phyloP scores from a whole-genome alignment of 2,113 vertebrate genomes.

The Nothocercus nigrocapillus region DNA sequence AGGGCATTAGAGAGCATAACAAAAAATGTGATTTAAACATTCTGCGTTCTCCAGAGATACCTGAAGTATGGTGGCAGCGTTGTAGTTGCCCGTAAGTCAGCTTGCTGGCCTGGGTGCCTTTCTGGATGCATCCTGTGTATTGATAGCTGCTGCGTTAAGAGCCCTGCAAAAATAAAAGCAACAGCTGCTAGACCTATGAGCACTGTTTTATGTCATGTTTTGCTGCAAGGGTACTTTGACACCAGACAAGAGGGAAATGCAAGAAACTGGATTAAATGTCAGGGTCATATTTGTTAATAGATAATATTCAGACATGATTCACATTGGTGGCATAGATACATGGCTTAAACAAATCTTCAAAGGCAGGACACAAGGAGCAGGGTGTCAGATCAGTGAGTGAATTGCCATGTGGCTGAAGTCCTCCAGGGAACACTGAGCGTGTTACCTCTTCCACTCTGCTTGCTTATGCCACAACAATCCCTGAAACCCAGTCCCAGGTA shows the following conservation, averaged over 20 bases:
- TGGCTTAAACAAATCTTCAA: neutral
- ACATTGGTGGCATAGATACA: rapidly evolving
- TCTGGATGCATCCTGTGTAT: too few relatives aligned
- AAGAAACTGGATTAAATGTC: neutral
- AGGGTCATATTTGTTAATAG: neutral
- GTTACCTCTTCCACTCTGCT: neutral
- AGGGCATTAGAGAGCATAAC: neutral
- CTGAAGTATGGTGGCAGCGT: neutral
- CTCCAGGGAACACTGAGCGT: neutral
- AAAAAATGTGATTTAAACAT: neutral
- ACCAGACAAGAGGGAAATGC: neutral
- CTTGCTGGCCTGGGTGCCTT: neutral
- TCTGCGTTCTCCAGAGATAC: neutral
- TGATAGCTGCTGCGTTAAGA: too few relatives aligned
- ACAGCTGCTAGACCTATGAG: too few relatives aligned
- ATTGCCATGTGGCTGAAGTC: neutral
- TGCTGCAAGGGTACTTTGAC: too few relatives aligned
- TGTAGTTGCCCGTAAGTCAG: neutral
- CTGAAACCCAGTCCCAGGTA: neutral
- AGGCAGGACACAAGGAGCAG: neutral
- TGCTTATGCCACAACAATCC: neutral
- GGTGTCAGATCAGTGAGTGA: neutral
- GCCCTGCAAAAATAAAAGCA: too few relatives aligned
- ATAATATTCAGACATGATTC: neutral
- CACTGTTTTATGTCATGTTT: too few relatives aligned